Evolutionary conservation across 2,113 vertebrate species (phyloP), one percentile per base, ranked within the genome.

Genomic region (Syrmaticus mikado): DNA sequence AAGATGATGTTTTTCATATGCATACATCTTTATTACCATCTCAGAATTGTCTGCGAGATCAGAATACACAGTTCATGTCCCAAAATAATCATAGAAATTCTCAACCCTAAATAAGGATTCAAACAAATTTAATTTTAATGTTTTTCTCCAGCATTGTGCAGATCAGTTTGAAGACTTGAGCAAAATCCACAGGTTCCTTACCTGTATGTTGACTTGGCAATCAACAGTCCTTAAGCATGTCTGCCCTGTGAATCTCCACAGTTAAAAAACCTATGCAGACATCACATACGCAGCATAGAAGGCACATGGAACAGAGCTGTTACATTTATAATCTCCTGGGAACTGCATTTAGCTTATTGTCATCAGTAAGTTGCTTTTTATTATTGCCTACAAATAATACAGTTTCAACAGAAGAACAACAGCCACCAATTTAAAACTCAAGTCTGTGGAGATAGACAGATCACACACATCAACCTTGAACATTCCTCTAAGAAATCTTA

Each of bases 21-120:
- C 32, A 78, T 7, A 36, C 50, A 88, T 76, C 91, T 93, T 88
- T 78, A 85, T 85, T 93, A 84, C 55, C 55, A 90, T 90, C 70
- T 93, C 55, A 92, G 68, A 75, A 61, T 40, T 74, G 71, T 50
- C 58, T 79, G 28, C 32, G 67, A 52, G n/a, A 80, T 57, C 55
- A 87, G 87, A 93, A 90, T 46, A 79, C 52, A 60, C 13, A 53
- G 66, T 41, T 91, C 58, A 55, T 43, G 77, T 28, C 40, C 24
- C 46, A 57, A 53, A 90, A 81, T 40, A 92, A 81, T 38, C n/a
- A 40, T 27, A 58, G 30, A 82, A 20, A 43, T 50, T 75, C 53
- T 84, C 53, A 36, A 10, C 40, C 10, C 53, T 66, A 43, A 5
- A 15, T 2, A 38, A 78, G 20, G 7, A 91, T 17, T 17, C 21